A percentile compares a stretch with the other conserved stretches of the same genome.
These are phyloP conservation scores for Drosophila ironensis DNA, from an alignment of 1,140 invertebrate species.

Conservation along the genomic window DNA sequence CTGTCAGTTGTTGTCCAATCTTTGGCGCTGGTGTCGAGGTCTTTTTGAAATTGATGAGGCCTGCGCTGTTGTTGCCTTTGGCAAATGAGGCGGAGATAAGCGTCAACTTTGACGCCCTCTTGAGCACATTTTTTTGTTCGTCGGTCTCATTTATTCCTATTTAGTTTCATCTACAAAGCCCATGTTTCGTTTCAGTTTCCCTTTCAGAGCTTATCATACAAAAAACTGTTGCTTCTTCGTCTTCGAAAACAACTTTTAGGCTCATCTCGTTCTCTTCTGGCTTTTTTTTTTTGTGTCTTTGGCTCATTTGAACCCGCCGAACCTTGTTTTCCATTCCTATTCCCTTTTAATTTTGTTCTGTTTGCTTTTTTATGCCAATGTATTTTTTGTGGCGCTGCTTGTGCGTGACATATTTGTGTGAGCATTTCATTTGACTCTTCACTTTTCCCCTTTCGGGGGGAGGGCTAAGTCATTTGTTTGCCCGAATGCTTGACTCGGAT, in stretches of 20 bases:
- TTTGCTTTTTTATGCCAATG: slow-evolving; percentile 19
- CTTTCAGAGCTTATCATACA: slow-evolving; percentile 35
- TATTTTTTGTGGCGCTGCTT: slow-evolving; percentile 8
- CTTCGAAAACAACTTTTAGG: slow-evolving; percentile 9
- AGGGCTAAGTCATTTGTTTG: slow-evolving; percentile 33
- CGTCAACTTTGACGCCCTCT: slow-evolving; percentile 71
- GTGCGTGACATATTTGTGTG: slow-evolving; percentile 61
- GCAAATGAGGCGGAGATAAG: slow-evolving; percentile 76
- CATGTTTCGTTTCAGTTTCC: slow-evolving; percentile 8
- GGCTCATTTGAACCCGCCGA: slow-evolving; percentile 48
- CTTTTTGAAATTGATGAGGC: slow-evolving; percentile 74
- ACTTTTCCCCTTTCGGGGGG: slow-evolving; percentile 15
- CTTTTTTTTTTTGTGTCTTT: slow-evolving; percentile 15
- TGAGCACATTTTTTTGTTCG: slow-evolving; percentile 29
- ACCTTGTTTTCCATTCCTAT: slow-evolving; percentile 8
- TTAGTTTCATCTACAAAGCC: slow-evolving; percentile 21
- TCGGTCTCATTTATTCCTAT: slow-evolving; percentile 10
- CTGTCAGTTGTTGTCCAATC: slow-evolving; percentile 60
- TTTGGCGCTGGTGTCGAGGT: slow-evolving; percentile 10
- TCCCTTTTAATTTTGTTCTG: slow-evolving; percentile 11
- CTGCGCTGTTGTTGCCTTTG: slow-evolving; percentile 65
- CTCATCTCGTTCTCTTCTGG: too few relatives aligned
- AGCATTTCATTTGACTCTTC: slow-evolving; percentile 41
- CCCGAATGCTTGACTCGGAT: slow-evolving; percentile 38
- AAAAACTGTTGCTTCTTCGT: slow-evolving; percentile 33